Evolutionary conservation across 2,797 vertebrate species (phyloP).

Genomic region (Halcyon chelicuti): DNA sequence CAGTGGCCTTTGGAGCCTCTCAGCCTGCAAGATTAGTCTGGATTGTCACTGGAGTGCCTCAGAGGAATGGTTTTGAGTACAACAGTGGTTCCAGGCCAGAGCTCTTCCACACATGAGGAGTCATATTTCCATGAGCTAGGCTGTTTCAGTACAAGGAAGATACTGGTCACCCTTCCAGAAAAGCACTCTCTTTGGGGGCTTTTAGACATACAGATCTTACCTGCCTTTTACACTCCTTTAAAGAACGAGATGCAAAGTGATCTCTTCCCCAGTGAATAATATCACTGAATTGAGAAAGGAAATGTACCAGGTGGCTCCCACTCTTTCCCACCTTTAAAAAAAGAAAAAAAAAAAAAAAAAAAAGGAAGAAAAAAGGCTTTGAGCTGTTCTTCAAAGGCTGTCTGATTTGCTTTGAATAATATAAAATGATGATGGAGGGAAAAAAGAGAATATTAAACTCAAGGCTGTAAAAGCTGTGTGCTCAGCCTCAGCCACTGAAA

Average conservation of each 20-base stretch:
- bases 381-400: constrained; percentile 73
- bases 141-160: neutral
- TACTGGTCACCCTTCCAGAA: neutral
- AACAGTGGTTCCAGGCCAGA: neutral
- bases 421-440: constrained; percentile 67
- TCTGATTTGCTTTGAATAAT: constrained; percentile 76
- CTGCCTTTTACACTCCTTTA: constrained; percentile 47
- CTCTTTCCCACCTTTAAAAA: neutral
- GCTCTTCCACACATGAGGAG: neutral
- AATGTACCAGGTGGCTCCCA: constrained; percentile 35
- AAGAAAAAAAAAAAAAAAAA: neutral
- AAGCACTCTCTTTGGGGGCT: neutral
- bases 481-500: constrained; percentile 41
- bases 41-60: neutral
- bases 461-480: constrained; percentile 44
- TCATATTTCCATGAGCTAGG: neutral
- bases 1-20: neutral
- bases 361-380: constrained; percentile 18
- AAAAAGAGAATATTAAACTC: constrained; percentile 74
- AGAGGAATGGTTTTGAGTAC: neutral
- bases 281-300: constrained; percentile 41
- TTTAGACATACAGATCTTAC: constrained; percentile 37
- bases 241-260: constrained; percentile 19
- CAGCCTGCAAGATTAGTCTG: neutral
- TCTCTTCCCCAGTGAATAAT: constrained; percentile 57